Evolutionary conservation across 2,113 vertebrate species (phyloP), one percentile per base, ranked within the genome.

Genomic region (Pterocles orientalis): DNA sequence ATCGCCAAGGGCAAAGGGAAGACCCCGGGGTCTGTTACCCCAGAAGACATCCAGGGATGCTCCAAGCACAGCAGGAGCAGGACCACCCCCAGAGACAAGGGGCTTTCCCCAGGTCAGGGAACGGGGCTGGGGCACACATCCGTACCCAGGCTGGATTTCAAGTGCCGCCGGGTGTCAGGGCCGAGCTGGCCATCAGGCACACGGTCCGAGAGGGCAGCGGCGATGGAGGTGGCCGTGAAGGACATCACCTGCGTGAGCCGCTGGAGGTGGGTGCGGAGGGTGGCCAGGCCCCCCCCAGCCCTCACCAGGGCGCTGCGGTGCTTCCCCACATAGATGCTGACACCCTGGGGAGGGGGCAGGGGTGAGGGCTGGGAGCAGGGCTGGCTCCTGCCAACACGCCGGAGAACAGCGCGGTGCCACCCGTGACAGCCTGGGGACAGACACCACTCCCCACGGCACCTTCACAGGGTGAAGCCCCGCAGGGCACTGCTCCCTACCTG

Each of bases 91-190:
- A 18, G 5, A 47, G 19, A 26, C 72, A 68, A 48, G 3, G 4
- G 19, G 57, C 10, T 31, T 41, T 39, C 51, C 93, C 6, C 2
- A 7, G 9, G 15, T 31, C 69, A 64, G 36, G 57, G 39, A 26
- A 11, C 0, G 1, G 62, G 62, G n/a, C 13, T 36, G 6, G 56
- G 33, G 29, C 1, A 2, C 60, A 53, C 2, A 2, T 24, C n/a
- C 86, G 0, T 95, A 99, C 99, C 99, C 86, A 99, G 98, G 90
- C 99, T 99, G 97, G 99, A 99, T 92, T 99, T 99, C 92, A 99
- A 98, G 57, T 98, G 96, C 48, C 99, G 98, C 97, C 99, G 98
- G 33, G 98, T 98, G 24, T 99, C 99, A 1, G 97, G 98, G 94
- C 97, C 97, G n/a, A 98, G 97, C 29, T 98, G 98, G 56, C 98